Conservation (phyloP, 2,888 invertebrate genomes). For the Xylota segnis region DNA sequence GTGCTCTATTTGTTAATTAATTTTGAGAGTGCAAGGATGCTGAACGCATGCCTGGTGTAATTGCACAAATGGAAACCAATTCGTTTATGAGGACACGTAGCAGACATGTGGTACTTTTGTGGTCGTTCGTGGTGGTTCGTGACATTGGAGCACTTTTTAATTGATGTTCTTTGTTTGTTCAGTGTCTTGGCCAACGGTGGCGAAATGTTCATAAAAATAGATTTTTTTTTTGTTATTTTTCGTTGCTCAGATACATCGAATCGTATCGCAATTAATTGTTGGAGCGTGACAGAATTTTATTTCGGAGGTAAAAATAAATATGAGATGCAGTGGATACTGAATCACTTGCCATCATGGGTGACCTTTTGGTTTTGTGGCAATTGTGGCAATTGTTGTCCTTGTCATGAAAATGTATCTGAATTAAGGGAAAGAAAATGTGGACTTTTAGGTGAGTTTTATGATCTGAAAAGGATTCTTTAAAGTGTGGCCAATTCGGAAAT, state of each 20-base stretch:
- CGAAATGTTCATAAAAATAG: constrained; percentile 6
- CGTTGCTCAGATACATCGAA: neutral
- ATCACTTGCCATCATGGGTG: neutral
- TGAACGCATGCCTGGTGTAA: constrained; percentile 22
- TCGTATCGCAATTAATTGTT: constrained; percentile 9
- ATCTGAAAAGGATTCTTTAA: too few relatives aligned
- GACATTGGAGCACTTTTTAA: constrained; percentile 43
- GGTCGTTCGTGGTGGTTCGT: constrained; percentile 1
- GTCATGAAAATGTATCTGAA: neutral
- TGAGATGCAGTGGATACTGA: neutral
- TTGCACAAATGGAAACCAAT: constrained; percentile 59
- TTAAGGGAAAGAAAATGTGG: too few relatives aligned
- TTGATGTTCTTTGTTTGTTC: constrained; percentile 28
- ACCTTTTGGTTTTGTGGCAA: neutral
- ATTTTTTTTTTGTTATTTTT: neutral
- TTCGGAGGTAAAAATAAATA: neutral
- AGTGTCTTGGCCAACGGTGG: constrained; percentile 18
- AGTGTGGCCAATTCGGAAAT: too few relatives aligned
- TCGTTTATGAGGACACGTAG: constrained; percentile 20
- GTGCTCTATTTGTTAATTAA: constrained; percentile 45
- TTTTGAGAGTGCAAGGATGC: constrained; percentile 33
- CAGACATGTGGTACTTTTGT: neutral
- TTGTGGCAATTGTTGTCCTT: neutral
- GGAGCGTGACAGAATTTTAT: constrained; percentile 1
- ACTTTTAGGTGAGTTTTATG: too few relatives aligned